These are phyloP conservation scores for Dilophus febrilis DNA, from an alignment of 2,888 invertebrate species.

Conservation along the genomic window DNA sequence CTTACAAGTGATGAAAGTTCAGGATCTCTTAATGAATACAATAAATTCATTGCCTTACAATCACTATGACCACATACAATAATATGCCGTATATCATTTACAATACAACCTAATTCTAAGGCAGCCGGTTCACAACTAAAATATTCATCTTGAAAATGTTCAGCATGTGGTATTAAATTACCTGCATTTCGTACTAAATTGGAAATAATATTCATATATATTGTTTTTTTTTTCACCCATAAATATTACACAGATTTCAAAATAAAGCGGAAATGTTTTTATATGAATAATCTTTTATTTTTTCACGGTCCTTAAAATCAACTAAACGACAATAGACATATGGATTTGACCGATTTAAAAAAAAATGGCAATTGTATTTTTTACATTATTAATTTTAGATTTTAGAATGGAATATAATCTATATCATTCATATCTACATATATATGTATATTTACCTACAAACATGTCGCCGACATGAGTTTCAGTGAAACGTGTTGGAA, in stretches of 20 bases:
- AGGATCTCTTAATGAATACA: constrained; percentile 65
- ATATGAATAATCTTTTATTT: too few relatives aligned
- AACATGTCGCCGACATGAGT: constrained; percentile 96
- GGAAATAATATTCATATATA: too few relatives aligned
- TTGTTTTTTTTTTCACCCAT: too few relatives aligned
- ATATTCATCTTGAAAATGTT: constrained; percentile 69
- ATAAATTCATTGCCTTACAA: constrained; percentile 92
- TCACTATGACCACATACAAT: constrained; percentile 97
- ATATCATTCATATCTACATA: neutral
- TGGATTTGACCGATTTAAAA: too few relatives aligned
- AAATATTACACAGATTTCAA: too few relatives aligned
- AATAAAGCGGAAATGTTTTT: too few relatives aligned
- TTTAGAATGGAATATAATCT: neutral
- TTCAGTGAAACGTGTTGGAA: constrained; percentile 88
- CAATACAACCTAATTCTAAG: constrained; percentile 81
- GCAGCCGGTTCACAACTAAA: constrained; percentile 93
- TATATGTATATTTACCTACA: constrained; percentile 48
- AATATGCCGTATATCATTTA: constrained; percentile 79
- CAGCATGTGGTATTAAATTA: constrained; percentile 84
- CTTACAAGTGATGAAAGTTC: constrained; percentile 52
- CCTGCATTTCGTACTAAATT: constrained; percentile 92
- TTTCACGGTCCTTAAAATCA: too few relatives aligned
- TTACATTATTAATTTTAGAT: neutral
- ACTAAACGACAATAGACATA: too few relatives aligned
- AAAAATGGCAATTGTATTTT: too few relatives aligned